Evolutionary conservation across 2,888 invertebrate species (phyloP).

Genomic region (Sesamia inferens): DNA sequence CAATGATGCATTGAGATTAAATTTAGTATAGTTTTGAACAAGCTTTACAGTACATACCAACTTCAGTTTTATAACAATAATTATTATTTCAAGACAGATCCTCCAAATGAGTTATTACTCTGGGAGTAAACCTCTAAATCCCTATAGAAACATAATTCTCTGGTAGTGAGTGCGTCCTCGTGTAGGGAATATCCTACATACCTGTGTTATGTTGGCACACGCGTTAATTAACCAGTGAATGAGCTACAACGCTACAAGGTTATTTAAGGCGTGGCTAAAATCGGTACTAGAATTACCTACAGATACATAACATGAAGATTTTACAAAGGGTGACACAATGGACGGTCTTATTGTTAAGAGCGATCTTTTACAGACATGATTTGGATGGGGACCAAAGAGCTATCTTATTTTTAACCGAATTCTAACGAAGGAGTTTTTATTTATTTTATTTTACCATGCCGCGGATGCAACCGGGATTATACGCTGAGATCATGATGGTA

Average conservation of each 20-base stretch:
- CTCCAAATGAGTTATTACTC: slow-evolving; percentile 46
- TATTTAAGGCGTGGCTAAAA: neutral
- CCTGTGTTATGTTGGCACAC: slow-evolving; percentile 23
- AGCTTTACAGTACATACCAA: too few relatives aligned
- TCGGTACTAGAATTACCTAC: too few relatives aligned
- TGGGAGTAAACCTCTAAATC: slow-evolving; percentile 43
- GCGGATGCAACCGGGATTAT: too few relatives aligned
- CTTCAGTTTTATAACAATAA: neutral
- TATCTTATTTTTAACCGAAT: neutral
- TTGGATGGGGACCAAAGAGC: too few relatives aligned
- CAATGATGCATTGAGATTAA: too few relatives aligned
- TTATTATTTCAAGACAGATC: slow-evolving; percentile 11
- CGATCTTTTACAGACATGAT: too few relatives aligned
- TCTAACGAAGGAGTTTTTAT: neutral
- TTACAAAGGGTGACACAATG: too few relatives aligned
- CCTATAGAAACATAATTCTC: slow-evolving; percentile 53
- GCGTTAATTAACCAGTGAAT: slow-evolving; percentile 35
- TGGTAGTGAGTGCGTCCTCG: slow-evolving; percentile 51
- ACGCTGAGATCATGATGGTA: too few relatives aligned
- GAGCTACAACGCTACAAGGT: neutral
- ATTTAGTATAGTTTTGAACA: too few relatives aligned
- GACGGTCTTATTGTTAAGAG: too few relatives aligned
- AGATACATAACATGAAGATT: too few relatives aligned
- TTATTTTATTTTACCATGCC: too few relatives aligned
- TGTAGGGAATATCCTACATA: slow-evolving; percentile 43